Conservation (phyloP, 92 coral and sea anemone genomes). For the Parazoanthus swiftii region DNA sequence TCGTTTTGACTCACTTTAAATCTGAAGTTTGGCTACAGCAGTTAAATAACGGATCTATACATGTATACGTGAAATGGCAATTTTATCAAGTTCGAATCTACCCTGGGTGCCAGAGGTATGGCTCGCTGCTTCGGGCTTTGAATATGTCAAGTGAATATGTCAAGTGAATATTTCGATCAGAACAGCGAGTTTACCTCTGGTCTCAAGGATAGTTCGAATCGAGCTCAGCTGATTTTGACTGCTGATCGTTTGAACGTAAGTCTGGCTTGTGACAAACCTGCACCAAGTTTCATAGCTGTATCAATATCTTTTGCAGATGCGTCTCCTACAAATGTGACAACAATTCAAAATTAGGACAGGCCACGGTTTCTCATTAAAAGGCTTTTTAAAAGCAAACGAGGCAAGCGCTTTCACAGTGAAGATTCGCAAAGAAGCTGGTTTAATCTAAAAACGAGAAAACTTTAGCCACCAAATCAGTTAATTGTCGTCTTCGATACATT, state of each 20-base stretch:
- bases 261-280: slow-evolving; percentile 58
- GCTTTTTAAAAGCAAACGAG: background rate
- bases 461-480: too few relatives aligned
- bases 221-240: background rate
- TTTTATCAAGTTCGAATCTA: background rate
- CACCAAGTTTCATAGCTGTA: slow-evolving; percentile 96
- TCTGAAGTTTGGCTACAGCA: too few relatives aligned
- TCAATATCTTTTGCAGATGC: slow-evolving; percentile 90
- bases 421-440: too few relatives aligned
- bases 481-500: too few relatives aligned
- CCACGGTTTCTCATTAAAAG: background rate
- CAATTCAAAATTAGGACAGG: background rate
- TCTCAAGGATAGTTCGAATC: background rate
- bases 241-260: background rate
- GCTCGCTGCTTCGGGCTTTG: too few relatives aligned
- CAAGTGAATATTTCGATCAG: too few relatives aligned
- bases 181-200: too few relatives aligned
- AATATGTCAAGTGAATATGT: too few relatives aligned
- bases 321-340: slow-evolving; percentile 65
- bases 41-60: too few relatives aligned
- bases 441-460: too few relatives aligned
- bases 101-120: too few relatives aligned
- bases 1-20: too few relatives aligned
- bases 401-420: background rate
- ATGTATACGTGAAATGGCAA: background rate